Evolutionary conservation across 2,888 invertebrate genomes (phyloP).

Genomic region (Halictus ligatus): DNA sequence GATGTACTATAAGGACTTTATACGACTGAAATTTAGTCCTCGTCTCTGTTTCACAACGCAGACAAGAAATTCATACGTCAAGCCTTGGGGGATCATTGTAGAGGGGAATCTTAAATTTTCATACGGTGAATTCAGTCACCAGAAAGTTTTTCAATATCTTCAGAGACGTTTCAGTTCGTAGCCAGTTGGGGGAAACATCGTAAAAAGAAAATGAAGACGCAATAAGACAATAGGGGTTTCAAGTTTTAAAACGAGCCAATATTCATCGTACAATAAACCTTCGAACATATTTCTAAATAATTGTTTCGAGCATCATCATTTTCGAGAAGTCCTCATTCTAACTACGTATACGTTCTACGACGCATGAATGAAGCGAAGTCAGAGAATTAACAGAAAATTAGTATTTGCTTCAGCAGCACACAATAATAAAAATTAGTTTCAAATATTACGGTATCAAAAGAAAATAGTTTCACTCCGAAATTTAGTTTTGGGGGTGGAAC

Average conservation of each 20-base stretch:
- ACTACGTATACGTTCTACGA: too few relatives aligned
- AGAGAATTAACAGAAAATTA: too few relatives aligned
- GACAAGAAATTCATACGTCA: not conserved
- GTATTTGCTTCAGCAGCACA: too few relatives aligned
- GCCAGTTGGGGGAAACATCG: not conserved
- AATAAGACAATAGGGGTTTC: not conserved
- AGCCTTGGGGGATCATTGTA: not conserved
- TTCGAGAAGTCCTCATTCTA: too few relatives aligned
- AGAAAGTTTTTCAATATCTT: not conserved
- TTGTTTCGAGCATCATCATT: too few relatives aligned
- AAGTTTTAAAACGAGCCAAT: not conserved
- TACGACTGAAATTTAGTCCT: not conserved
- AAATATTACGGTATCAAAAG: too few relatives aligned
- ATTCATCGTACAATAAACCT: not conserved
- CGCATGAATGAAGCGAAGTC: too few relatives aligned
- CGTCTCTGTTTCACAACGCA: not conserved
- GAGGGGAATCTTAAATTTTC: not conserved
- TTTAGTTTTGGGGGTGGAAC: too few relatives aligned
- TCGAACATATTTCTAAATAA: too few relatives aligned
- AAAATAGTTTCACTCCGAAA: too few relatives aligned
- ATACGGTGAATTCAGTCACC: too few relatives aligned
- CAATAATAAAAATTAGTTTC: too few relatives aligned
- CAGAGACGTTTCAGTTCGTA: not conserved
- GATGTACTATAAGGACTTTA: not conserved
- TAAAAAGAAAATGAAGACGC: not conserved